Evolutionary conservation across 1,140 invertebrate genomes (phyloP), one percentile per base, ranked within the genome.

Genomic region (Leptinotarsa undecemlineata): DNA sequence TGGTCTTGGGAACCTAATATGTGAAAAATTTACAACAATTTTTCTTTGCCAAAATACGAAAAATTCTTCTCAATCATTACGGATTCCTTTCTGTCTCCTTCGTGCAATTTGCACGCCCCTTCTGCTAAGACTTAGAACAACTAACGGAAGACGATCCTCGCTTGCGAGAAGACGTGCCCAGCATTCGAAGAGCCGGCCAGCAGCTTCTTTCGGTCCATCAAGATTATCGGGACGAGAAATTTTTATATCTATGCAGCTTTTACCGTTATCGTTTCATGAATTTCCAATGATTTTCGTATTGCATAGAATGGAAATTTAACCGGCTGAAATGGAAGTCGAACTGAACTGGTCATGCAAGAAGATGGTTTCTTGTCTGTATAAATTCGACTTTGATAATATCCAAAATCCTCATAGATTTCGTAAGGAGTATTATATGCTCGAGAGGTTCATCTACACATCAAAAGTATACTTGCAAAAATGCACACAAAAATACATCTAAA

Each of bases 261-360:
- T 57, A 57, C 51, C 51, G 51, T 57, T 57, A 57, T 57, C 14
- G 17, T 4, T 57, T 57, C 17, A 57, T 57, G 51, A 57, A 57
- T 57, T 57, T 57, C 51, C 51, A 57, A 57, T 57, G 51, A 57
- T 57, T 57, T 57, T 42, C 33, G 51, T 57, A 15, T 57, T 57
- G 51, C 4, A 57, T 57, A 57, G 51, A 57, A 57, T 57, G 51
- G 51, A 57, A 57, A 57, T 57, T 57, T 57, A 15, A 57, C 2
- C 51, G 51, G 15, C 14, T 17, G 17, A 57, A 57, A n/a, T 57
- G 51, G 51, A 57, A 57, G 17, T 57, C 51, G 17, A 57, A n/a
- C 15, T 57, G 51, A 15, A n/a, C 51, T 17, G 51, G 33, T 42
- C 33, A 42, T 42, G 33, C 33, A 42, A 42, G 33, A 42, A n/a